Evolutionary conservation across 2,797 vertebrate species (phyloP).

Genomic region (Scolopax rusticola): DNA sequence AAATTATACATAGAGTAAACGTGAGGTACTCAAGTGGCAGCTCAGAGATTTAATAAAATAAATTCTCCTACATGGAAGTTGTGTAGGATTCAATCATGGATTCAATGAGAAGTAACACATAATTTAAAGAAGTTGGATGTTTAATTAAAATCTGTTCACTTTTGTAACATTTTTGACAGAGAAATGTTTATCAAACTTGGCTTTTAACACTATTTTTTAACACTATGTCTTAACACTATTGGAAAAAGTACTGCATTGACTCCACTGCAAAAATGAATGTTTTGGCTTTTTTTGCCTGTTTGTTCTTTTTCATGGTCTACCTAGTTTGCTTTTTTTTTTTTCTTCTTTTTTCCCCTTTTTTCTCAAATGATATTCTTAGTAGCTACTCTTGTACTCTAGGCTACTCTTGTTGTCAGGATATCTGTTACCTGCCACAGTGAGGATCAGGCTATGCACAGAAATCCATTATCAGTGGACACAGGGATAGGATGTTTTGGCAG

Average conservation of each 20-base stretch:
- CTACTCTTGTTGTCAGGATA: neutral
- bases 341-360: neutral
- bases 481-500: neutral
- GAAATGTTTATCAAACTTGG: neutral
- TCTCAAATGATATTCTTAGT: neutral
- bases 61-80: neutral
- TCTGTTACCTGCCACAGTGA: neutral
- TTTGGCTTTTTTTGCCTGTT: neutral
- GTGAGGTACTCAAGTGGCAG: neutral
- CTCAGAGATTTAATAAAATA: neutral
- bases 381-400: neutral
- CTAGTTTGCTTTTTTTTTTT: neutral
- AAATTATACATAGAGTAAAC: neutral
- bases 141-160: neutral
- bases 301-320: neutral
- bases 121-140: neutral
- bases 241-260: neutral
- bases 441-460: neutral
- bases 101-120: neutral
- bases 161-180: neutral
- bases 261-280: rapidly evolving
- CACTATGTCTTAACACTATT: neutral
- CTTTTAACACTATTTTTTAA: neutral
- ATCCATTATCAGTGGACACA: neutral
- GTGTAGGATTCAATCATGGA: neutral